Evolutionary conservation across 2,888 invertebrate species (phyloP), one percentile per base, ranked within the genome.

Genomic region (Isotomurus palustris): DNA sequence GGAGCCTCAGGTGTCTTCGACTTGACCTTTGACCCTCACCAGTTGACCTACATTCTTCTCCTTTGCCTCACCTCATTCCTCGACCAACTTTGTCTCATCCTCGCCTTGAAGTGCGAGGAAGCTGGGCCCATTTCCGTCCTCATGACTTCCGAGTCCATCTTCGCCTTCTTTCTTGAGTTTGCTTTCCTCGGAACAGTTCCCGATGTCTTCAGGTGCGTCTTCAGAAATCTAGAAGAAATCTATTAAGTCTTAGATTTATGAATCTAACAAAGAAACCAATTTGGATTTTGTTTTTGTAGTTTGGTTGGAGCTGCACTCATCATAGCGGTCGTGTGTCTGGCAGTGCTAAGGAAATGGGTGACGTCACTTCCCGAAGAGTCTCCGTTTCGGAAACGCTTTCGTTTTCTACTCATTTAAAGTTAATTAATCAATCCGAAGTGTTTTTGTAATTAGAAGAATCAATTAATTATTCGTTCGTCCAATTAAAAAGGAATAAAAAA

Each of bases 151-250:
- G 40, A 40, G 10, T n/a, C 40, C 10, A n/a, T 40, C 6, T 40
- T n/a, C 8, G 40, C 40, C 6, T 64, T 62, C 35, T 21, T 64
- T 17, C 60, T 61, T 59, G 62, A 64, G 40, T 53, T 53, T 29
- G 8, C 57, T 6, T 56, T 62, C 38, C 40, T 62, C 14, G 27
- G 47, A 28, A 27, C 27, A 12, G 2, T 48, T 5, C 64, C 64
- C 2, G 62, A 64, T 43, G 3, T 60, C 1, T 60, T 32, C 44
- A 62, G 55, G 62, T 40, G 8, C 8, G 32, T 32, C 12, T 32
- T 32, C 8, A 32, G 14, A 32, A 10, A 32, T 10, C 8, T 8
- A 32, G 14, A 32, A n/a, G n/a, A n/a, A n/a, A n/a, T n/a, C n/a
- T n/a, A n/a, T n/a, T n/a, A n/a, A n/a, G n/a, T n/a, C n/a, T n/a